Conservation (phyloP, 2,113 vertebrate species). For the Haemorhous mexicanus region DNA sequence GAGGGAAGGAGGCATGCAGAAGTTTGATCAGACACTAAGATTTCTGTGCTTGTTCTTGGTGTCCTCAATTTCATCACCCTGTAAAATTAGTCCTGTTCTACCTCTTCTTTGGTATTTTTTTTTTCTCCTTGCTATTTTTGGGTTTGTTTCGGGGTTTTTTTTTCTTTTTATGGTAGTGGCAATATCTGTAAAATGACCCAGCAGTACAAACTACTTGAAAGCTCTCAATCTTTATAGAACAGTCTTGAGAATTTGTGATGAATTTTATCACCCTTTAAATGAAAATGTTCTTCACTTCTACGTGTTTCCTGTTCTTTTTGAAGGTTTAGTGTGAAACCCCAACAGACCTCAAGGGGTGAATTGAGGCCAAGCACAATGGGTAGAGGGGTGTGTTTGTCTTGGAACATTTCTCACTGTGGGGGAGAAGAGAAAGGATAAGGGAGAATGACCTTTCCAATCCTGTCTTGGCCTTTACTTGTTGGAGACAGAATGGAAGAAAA, state of each 20-base stretch:
- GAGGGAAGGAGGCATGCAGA: not conserved
- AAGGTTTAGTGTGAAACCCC: not conserved
- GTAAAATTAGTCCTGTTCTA: not conserved
- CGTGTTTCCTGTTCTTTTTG: not conserved
- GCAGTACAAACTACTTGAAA: not conserved
- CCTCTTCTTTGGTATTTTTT: rapidly evolving
- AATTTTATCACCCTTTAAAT: not conserved
- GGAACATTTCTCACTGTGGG: not conserved
- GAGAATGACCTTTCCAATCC: not conserved
- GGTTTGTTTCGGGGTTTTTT: not conserved
- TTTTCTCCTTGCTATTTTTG: not conserved
- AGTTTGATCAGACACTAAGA: not conserved
- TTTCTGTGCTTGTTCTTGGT: not conserved
- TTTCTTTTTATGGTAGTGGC: not conserved
- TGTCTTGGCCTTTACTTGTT: not conserved
- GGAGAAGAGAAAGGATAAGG: not conserved
- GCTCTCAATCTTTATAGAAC: not conserved
- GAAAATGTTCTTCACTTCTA: not conserved
- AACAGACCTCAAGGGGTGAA: not conserved
- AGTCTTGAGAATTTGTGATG: not conserved
- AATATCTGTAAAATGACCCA: not conserved
- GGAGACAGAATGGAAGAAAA: not conserved
- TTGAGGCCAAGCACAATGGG: not conserved
- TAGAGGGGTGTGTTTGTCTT: not conserved
- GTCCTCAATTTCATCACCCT: not conserved